These are phyloP conservation scores for Sarcophaga rosellei DNA, from an alignment of 2,888 invertebrate species.

Conservation along the genomic window DNA sequence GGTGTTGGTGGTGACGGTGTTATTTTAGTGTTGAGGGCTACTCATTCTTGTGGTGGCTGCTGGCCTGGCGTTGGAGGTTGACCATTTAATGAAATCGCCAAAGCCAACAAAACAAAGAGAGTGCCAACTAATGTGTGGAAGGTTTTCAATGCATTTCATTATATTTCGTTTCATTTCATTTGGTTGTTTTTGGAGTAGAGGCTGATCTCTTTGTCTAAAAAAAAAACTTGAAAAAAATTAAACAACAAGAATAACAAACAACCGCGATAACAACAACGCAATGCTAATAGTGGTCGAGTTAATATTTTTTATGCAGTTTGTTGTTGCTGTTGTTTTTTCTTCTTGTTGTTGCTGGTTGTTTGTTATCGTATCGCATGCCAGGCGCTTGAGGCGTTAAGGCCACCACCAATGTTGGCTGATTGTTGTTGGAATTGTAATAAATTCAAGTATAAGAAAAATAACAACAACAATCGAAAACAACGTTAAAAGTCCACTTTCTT, in stretches of 20 bases:
- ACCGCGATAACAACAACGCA: slow-evolving; percentile 21
- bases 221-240: slow-evolving; percentile 25
- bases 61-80: slow-evolving; percentile 50
- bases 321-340: slow-evolving; percentile 16
- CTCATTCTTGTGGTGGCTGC: slow-evolving; percentile 20
- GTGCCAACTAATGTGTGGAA: slow-evolving; percentile 34
- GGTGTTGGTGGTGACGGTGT: background rate
- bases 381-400: slow-evolving; percentile 69
- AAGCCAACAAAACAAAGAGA: background rate
- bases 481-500: slow-evolving; percentile 65
- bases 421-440: slow-evolving; percentile 35
- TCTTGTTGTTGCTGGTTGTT: slow-evolving; percentile 14
- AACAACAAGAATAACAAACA: slow-evolving; percentile 20
- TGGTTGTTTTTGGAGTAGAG: background rate
- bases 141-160: slow-evolving; percentile 14
- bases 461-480: slow-evolving; percentile 47
- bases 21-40: slow-evolving; percentile 6
- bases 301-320: slow-evolving; percentile 37
- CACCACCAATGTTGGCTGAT: slow-evolving; percentile 65
- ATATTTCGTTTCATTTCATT: slow-evolving; percentile 4
- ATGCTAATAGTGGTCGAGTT: slow-evolving; percentile 23
- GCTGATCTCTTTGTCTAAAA: slow-evolving; percentile 18
- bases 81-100: slow-evolving; percentile 45
- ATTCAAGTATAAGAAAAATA: slow-evolving; percentile 20
- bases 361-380: slow-evolving; percentile 58